Evolutionary conservation across 2,888 invertebrate genomes (phyloP), one percentile per base, ranked within the genome.

Genomic region (Pandemis cinnamomeana): DNA sequence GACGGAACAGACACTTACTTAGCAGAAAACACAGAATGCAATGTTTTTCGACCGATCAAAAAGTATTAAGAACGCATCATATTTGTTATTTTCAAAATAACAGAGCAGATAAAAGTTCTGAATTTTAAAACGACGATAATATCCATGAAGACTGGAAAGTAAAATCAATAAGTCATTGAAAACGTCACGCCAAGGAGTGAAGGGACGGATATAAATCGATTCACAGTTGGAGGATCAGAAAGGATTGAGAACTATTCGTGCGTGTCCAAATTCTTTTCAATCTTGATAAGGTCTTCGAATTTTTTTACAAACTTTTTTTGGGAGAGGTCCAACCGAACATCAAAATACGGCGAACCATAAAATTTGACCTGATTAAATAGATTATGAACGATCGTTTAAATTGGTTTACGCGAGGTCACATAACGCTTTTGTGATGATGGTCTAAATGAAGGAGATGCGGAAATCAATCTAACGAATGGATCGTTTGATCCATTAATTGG

Each of bases 201-300:
- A 84, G 84, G 85, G 84, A 85, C 82, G 80, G 83, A 84, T 86
- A 88, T 87, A 87, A 86, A 83, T 83, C 80, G 80, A 83, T 87
- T 86, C 81, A 82, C 82, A 80, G 83, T 83, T 79, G 82, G 81
- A 82, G 81, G 81, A 84, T 81, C 81, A 71, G 78, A 81, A 83
- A 86, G 82, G 83, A 86, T 85, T 84, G 83, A 82, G 82, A 83
- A 83, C 80, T 82, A 85, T 81, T 87, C 84, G 82, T 85, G 84
- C 85, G 82, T 82, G 74, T 81, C 77, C 75, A 51, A 53, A 77
- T 78, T 72, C 77, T 78, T 84, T 81, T 80, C 78, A 81, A 89
- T 87, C 86, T 83, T 77, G 84, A 88, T 87, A 86, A 81, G 76
- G 79, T 79, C 82, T 83, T 82, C 84, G 77, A 79, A 83, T 83